Evolutionary conservation across 53 echinoderm and acorn worm species (phyloP).

Genomic region (Crossaster papposus): DNA sequence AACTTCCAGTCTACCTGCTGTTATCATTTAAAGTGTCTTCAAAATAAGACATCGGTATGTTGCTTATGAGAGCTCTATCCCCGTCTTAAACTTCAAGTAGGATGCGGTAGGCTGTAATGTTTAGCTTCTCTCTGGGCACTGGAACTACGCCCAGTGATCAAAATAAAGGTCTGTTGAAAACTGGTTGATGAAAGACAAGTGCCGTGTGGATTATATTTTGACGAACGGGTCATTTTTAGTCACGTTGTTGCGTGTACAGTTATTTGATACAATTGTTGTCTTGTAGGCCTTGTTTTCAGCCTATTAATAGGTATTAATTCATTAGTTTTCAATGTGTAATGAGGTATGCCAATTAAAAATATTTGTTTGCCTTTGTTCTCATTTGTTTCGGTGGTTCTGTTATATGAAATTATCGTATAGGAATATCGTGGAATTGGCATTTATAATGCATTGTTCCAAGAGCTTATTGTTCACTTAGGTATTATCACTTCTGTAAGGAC

Average conservation of each 20-base stretch:
- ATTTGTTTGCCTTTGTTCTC: too few relatives aligned
- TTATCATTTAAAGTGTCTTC: not conserved
- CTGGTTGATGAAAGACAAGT: not conserved
- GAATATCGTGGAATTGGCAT: too few relatives aligned
- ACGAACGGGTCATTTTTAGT: not conserved
- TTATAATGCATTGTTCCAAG: too few relatives aligned
- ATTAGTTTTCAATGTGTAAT: too few relatives aligned
- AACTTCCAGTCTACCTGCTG: conserved; percentile 35
- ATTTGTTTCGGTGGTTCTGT: too few relatives aligned
- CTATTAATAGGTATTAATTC: too few relatives aligned
- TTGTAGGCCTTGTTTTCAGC: too few relatives aligned
- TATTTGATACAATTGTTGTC: too few relatives aligned
- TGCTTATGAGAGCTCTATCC: not conserved
- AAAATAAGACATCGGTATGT: conserved; percentile 42
- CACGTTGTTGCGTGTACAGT: too few relatives aligned
- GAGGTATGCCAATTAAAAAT: too few relatives aligned
- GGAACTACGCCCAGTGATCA: conserved; percentile 20
- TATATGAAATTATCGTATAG: too few relatives aligned
- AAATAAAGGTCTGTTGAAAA: conserved; percentile 1
- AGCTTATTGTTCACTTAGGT: not conserved
- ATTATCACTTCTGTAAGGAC: not conserved
- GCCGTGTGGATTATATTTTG: not conserved
- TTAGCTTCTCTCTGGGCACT: not conserved
- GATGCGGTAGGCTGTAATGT: not conserved
- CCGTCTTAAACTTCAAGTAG: not conserved